phyloP scores from a whole-genome alignment of 2,888 invertebrate genomes.

The Drosophila paranaensis region DNA sequence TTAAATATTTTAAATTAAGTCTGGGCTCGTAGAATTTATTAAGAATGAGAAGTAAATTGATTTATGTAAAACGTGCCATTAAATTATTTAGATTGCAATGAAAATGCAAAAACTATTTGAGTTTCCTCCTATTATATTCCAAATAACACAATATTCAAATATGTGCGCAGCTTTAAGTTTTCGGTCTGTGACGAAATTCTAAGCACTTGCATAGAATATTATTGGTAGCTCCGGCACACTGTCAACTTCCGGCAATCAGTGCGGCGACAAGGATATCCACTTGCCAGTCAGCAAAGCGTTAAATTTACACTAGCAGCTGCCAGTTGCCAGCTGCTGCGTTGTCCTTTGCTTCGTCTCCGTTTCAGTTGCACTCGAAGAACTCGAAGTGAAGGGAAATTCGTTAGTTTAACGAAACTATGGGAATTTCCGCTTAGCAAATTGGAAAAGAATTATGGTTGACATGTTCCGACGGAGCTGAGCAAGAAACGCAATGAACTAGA shows the following conservation, averaged over 20 bases:
- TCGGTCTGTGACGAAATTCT: neutral
- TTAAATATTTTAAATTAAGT: neutral
- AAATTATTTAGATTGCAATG: neutral
- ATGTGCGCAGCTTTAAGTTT: neutral
- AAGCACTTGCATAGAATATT: constrained; percentile 53
- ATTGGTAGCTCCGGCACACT: constrained; percentile 36
- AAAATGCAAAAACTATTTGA: neutral
- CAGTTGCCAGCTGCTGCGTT: constrained; percentile 15
- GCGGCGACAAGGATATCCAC: constrained; percentile 54
- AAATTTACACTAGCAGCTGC: constrained; percentile 48
- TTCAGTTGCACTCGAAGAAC: neutral
- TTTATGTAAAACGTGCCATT: too few species aligned
- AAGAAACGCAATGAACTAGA: neutral
- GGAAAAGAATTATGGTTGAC: constrained; percentile 56
- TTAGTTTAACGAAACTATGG: constrained; percentile 23
- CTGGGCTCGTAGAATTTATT: too few species aligned
- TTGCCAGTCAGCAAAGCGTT: constrained; percentile 59
- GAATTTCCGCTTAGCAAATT: constrained; percentile 50
- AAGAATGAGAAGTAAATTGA: neutral
- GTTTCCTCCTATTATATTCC: too few species aligned
- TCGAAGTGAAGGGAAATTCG: neutral
- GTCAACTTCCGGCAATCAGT: constrained; percentile 42
- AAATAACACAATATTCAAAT: neutral
- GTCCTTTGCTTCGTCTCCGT: constrained; percentile 9
- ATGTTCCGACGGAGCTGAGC: constrained; percentile 27